Evolutionary conservation across 1,140 invertebrate genomes (phyloP), one percentile per base, ranked within the genome.

Genomic region (Diachasmimorpha longicaudata): DNA sequence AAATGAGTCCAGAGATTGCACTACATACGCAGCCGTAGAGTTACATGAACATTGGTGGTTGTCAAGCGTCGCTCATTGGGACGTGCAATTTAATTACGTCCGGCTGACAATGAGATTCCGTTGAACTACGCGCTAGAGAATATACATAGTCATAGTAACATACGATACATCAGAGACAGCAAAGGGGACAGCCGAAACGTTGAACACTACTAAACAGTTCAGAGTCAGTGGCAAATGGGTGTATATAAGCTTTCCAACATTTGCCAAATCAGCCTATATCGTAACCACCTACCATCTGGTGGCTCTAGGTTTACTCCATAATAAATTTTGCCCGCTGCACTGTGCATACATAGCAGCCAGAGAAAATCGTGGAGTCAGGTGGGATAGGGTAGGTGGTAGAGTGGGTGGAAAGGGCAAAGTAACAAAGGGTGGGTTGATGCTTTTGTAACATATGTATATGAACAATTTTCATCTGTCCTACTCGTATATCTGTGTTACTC

Each of bases 31-130:
- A n/a, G 19, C n/a, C 2, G 48, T 16, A 52, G 58, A 63, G 58
- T 63, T 63, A 14, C 21, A 13, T 21, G 11, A 63, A 52, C n/a
- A 14, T 52, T 31, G 58, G 21, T 63, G 58, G 23, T 63, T 63
- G 58, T 63, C 58, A 63, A 63, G 58, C 58, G 58, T 63, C 58
- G 58, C 58, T 63, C 58, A 63, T 63, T 63, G 58, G 58, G 19
- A 63, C 58, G 58, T 63, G 58, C 58, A 63, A 63, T 63, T 63
- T 63, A 63, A 63, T 63, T 63, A 63, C 58, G 58, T 63, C 58
- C 58, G 58, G 58, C 58, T 63, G 58, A 63, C 58, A 63, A 63
- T 63, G 58, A 63, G 58, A 63, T 63, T 63, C 58, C 58, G 58
- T 63, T 63, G 21, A 63, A 63, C 58, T 63, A 63, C 58, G 58